Evolutionary conservation across 2,113 vertebrate genomes (phyloP).

Genomic region (Ameiurus melas): DNA sequence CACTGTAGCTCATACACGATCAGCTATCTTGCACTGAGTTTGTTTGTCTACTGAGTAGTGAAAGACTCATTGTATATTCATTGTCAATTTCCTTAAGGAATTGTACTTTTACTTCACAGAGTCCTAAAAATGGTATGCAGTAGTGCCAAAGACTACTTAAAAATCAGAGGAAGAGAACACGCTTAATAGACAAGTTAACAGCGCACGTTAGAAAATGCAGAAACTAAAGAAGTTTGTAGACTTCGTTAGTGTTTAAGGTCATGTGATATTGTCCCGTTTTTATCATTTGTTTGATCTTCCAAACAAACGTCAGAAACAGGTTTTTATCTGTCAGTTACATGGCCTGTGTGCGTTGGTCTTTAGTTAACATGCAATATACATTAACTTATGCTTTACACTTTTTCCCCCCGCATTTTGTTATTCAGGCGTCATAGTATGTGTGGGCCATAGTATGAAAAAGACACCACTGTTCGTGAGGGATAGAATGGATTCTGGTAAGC

Average conservation of each 20-base stretch:
- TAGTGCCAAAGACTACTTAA: neutral
- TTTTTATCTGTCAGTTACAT: neutral
- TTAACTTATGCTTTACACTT: neutral
- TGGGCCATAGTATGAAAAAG: neutral
- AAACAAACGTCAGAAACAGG: neutral
- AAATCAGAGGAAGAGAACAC: neutral
- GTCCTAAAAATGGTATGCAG: neutral
- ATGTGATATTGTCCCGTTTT: neutral
- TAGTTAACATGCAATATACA: neutral
- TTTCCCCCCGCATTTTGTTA: neutral
- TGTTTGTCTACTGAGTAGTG: neutral
- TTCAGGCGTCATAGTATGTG: neutral
- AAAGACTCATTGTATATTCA: neutral
- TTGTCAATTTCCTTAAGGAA: neutral
- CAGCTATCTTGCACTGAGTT: neutral
- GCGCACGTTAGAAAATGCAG: neutral
- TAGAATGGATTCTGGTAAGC: neutral
- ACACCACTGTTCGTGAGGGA: neutral
- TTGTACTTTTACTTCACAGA: neutral
- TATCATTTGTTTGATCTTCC: neutral
- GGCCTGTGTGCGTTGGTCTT: neutral
- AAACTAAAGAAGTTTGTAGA: neutral
- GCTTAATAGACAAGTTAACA: neutral
- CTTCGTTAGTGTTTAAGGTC: neutral
- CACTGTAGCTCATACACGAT: neutral